phyloP scores from a whole-genome alignment of 2,113 vertebrate species.

The Scomber colias region DNA sequence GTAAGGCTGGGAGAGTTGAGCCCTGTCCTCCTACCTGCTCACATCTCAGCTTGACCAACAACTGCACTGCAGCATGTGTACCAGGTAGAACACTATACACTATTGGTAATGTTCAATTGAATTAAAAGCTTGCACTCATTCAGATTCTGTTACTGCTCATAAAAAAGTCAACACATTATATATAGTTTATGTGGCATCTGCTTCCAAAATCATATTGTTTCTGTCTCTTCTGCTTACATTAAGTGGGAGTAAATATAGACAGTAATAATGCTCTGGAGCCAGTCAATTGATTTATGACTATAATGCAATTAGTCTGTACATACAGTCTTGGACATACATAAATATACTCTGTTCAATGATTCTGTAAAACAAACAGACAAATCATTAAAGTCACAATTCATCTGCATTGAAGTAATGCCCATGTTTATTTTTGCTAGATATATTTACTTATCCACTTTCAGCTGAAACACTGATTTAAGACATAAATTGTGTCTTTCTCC shows the following conservation, averaged over 20 bases:
- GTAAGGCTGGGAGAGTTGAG: constrained; percentile 74
- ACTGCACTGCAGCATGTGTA: constrained; percentile 84
- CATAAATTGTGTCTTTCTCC: not conserved
- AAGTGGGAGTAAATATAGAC: not conserved
- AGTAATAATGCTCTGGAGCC: not conserved
- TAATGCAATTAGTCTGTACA: too few species aligned
- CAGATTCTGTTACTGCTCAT: not conserved
- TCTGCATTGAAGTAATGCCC: not conserved
- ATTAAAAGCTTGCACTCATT: not conserved
- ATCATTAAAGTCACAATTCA: not conserved
- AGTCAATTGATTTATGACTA: not conserved
- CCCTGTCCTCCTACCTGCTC: constrained; percentile 86
- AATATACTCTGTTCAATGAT: not conserved
- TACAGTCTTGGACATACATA: too few species aligned
- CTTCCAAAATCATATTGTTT: not conserved
- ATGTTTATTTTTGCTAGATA: not conserved
- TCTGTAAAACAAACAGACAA: not conserved
- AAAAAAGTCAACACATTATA: not conserved
- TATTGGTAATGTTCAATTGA: not conserved
- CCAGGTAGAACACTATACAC: constrained; percentile 77
- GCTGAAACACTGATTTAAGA: not conserved
- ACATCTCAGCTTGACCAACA: constrained; percentile 77
- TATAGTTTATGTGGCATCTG: not conserved
- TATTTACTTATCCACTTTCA: not conserved
- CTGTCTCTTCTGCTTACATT: not conserved